Conservation (phyloP, 2,888 invertebrate genomes). For the Luperina nickerlii region DNA sequence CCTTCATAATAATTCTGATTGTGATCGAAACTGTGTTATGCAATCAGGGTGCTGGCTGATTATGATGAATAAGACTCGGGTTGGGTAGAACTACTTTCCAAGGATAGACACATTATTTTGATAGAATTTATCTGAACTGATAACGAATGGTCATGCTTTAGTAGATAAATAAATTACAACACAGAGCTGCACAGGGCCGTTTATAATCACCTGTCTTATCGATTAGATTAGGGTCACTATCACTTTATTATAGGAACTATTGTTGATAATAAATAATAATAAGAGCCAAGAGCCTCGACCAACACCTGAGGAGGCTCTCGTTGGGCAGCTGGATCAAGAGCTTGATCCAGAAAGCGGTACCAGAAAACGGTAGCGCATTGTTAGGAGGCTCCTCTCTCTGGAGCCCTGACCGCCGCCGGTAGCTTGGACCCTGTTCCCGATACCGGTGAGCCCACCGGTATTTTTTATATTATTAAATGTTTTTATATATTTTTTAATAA, state of each 20-base stretch:
- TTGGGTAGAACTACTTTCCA: not conserved
- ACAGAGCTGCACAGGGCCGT: not conserved
- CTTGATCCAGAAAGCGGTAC: no score
- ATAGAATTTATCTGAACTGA: slow-evolving; percentile 9
- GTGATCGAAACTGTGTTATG: not conserved
- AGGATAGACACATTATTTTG: not conserved
- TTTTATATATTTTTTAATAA: no score
- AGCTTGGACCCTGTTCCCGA: no score
- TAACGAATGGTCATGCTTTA: slow-evolving; percentile 3
- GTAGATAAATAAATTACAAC: not conserved
- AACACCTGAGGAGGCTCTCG: no score
- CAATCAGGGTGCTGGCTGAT: not conserved
- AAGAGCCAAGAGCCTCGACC: no score
- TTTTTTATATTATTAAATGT: no score
- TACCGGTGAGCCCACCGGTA: no score
- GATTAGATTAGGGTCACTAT: slow-evolving; percentile 1
- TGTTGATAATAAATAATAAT: not conserved
- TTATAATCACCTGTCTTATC: slow-evolving; percentile 13
- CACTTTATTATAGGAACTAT: not conserved
- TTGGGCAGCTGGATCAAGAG: no score
- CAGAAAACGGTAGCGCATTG: no score
- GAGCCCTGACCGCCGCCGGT: no score
- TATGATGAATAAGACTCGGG: not conserved
- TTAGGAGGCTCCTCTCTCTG: no score
- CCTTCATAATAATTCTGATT: not conserved